Conservation (phyloP, 2,888 invertebrate genomes). For the Melipona bicolor region DNA sequence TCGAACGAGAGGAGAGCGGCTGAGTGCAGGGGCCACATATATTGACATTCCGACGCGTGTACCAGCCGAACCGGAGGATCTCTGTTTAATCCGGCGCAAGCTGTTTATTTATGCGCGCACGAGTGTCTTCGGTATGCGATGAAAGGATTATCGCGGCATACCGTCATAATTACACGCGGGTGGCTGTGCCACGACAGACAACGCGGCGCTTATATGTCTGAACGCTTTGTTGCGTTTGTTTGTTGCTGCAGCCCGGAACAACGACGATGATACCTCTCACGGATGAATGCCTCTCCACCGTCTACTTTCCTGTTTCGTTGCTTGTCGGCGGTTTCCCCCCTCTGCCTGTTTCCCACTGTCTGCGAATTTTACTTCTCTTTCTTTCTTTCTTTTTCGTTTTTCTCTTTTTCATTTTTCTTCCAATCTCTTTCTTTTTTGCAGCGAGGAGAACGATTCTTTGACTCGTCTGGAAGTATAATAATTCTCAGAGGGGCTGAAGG, state of each 20-base stretch:
- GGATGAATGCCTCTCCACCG: no score
- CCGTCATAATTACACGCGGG: constrained; percentile 48
- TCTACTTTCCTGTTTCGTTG: background rate
- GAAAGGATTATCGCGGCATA: constrained; percentile 55
- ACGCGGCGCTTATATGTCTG: background rate
- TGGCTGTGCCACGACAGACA: background rate
- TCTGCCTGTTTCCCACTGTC: no score
- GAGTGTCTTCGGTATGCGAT: constrained; percentile 43
- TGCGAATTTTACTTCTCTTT: background rate
- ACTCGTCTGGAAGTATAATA: background rate
- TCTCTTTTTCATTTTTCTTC: no score
- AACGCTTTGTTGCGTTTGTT: constrained; percentile 11
- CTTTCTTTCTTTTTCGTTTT: no score
- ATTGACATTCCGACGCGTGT: constrained; percentile 60
- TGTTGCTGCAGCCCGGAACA: background rate
- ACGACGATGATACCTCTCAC: background rate
- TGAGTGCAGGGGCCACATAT: constrained; percentile 38
- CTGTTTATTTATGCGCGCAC: constrained; percentile 60
- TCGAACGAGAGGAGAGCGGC: constrained; percentile 46
- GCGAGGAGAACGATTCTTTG: background rate
- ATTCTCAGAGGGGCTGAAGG: background rate
- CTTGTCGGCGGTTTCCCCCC: background rate
- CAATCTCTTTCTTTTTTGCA: no score
- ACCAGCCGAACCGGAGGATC: constrained; percentile 45
- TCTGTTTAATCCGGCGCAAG: constrained; percentile 43